phyloP scores from a whole-genome alignment of 2,113 vertebrate species.

The Oncorhynchus kisutch region DNA sequence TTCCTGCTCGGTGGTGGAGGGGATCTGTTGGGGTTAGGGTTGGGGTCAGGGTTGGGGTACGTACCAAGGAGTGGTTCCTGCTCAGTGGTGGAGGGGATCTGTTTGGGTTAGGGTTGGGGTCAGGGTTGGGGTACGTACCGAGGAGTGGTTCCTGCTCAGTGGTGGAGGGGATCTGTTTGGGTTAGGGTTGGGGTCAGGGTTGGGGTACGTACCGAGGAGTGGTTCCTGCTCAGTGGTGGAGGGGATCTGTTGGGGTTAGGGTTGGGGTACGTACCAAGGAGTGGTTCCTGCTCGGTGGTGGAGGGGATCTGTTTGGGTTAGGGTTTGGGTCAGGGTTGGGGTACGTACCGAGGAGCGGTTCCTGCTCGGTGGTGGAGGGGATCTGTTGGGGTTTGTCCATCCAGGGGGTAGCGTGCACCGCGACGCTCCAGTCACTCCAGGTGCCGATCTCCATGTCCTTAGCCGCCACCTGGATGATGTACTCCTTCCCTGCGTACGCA shows the following conservation, averaged over 20 bases:
- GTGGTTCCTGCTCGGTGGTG: too few species aligned
- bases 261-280: too few species aligned
- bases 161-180: conserved; percentile 75
- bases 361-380: conserved; percentile 80
- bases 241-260: conserved; percentile 68
- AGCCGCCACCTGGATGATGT: conserved; percentile 97
- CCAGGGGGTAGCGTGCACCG: conserved; percentile 93
- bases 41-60: conserved; percentile 30
- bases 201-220: conserved; percentile 47
- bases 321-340: conserved; percentile 56
- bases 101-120: conserved; percentile 68
- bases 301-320: too few species aligned
- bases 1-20: conserved; percentile 80
- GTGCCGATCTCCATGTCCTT: conserved; percentile 97
- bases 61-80: conserved; percentile 65
- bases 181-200: conserved; percentile 47
- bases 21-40: conserved; percentile 69
- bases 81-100: conserved; percentile 79
- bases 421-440: conserved; percentile 98
- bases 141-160: conserved; percentile 71
- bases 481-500: conserved; percentile 91
- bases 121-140: not conserved
- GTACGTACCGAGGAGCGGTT: conserved; percentile 54
- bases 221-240: conserved; percentile 79
- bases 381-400: conserved; percentile 84